Evolutionary conservation across 1,140 invertebrate species (phyloP).

Genomic region (Penaeus chinensis): DNA sequence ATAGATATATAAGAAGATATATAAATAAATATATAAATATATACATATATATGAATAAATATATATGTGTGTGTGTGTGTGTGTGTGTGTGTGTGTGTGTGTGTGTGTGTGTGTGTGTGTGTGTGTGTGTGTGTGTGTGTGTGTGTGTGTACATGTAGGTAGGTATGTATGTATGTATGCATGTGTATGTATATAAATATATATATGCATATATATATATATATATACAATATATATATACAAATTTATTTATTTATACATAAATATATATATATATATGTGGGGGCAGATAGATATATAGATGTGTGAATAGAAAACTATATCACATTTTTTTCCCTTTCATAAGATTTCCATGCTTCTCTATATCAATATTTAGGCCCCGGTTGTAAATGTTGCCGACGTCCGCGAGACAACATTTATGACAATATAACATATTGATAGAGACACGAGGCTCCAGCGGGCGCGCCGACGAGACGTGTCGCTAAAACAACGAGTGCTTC

Average conservation of each 20-base stretch:
- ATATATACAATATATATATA: constrained; percentile 27
- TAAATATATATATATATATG: background rate
- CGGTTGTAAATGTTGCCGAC: background rate
- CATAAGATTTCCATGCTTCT: background rate
- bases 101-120: background rate
- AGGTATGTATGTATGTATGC: too few species aligned
- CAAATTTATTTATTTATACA: background rate
- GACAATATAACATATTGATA: constrained; percentile 24
- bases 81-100: background rate
- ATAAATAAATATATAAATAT: constrained; percentile 48
- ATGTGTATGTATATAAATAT: constrained; percentile 28
- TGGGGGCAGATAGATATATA: too few species aligned
- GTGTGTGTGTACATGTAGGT: background rate
- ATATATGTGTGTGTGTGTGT: background rate
- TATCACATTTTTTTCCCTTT: background rate
- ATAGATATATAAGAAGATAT: constrained; percentile 36
- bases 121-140: background rate
- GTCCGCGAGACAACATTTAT: constrained; percentile 20
- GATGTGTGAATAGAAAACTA: too few species aligned
- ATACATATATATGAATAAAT: constrained; percentile 43
- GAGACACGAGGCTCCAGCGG: constrained; percentile 6
- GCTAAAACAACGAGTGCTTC: constrained; percentile 14
- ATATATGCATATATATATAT: constrained; percentile 36
- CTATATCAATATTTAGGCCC: background rate
- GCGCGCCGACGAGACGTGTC: background rate